A percentile compares a stretch with the other conserved stretches of the same genome.
Conservation (phyloP, 2,113 vertebrate species). For the Rhagologus leucostigma region DNA sequence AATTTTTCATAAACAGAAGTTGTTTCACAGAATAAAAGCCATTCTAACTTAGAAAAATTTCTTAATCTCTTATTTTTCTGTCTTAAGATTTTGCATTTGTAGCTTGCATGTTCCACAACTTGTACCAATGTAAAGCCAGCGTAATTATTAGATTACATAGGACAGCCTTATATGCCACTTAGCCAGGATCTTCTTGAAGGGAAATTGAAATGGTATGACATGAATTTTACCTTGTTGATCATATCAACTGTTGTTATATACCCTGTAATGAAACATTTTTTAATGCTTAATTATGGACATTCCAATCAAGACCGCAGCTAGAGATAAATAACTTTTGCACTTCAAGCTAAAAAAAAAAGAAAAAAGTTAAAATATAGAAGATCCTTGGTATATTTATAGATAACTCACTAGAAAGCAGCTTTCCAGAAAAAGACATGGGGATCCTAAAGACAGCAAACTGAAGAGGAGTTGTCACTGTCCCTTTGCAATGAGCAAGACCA, state of each 20-base stretch:
- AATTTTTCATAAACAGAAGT: slow-evolving; percentile 51
- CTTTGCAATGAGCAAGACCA: background rate
- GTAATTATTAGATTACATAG: background rate
- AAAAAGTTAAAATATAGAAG: background rate
- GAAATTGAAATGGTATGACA: background rate
- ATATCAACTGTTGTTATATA: background rate
- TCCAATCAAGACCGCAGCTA: background rate
- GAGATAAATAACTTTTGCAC: background rate
- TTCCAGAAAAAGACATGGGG: background rate
- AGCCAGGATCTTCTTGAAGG: background rate
- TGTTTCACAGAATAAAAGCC: slow-evolving; percentile 5
- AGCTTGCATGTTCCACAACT: background rate
- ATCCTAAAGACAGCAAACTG: background rate
- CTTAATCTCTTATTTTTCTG: background rate
- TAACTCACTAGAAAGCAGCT: background rate
- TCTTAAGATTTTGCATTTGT: background rate
- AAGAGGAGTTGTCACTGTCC: background rate
- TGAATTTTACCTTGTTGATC: background rate
- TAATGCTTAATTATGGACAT: background rate
- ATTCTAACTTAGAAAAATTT: background rate
- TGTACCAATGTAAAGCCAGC: background rate
- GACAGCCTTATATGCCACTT: background rate
- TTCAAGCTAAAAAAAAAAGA: background rate
- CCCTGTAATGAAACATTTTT: background rate
- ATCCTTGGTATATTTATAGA: background rate